phyloP scores from a whole-genome alignment of 2,113 vertebrate species.

The Pseudonaja textilis region DNA sequence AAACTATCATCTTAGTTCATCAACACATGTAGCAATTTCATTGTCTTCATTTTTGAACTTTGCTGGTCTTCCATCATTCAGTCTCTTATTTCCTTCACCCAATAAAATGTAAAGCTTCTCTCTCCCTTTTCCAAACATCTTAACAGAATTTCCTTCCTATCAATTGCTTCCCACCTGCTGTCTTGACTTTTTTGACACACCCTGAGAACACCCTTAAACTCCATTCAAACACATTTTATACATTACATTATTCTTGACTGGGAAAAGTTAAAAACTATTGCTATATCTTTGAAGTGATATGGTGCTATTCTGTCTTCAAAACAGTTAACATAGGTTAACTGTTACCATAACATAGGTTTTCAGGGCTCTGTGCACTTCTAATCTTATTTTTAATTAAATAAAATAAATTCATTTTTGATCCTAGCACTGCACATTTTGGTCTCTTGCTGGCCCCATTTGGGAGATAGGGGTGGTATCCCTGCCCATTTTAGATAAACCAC shows the following conservation, averaged over 20 bases:
- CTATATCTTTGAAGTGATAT: neutral
- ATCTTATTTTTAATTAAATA: neutral
- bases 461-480: neutral
- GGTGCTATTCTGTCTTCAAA: neutral
- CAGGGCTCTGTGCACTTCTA: neutral
- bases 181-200: neutral
- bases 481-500: neutral
- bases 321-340: neutral
- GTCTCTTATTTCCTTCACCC: neutral
- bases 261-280: neutral
- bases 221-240: neutral
- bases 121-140: neutral
- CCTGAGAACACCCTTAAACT: neutral
- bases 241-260: neutral
- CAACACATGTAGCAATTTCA: neutral
- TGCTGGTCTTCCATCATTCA: neutral
- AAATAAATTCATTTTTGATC: neutral
- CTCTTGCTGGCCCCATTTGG: neutral
- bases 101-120: neutral
- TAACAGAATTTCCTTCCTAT: neutral
- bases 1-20: neutral
- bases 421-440: neutral
- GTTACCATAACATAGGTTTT: neutral
- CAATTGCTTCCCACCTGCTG: neutral
- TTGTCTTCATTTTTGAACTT: neutral